Conservation (phyloP, 2,888 invertebrate genomes). For the Epinotia ramella region DNA sequence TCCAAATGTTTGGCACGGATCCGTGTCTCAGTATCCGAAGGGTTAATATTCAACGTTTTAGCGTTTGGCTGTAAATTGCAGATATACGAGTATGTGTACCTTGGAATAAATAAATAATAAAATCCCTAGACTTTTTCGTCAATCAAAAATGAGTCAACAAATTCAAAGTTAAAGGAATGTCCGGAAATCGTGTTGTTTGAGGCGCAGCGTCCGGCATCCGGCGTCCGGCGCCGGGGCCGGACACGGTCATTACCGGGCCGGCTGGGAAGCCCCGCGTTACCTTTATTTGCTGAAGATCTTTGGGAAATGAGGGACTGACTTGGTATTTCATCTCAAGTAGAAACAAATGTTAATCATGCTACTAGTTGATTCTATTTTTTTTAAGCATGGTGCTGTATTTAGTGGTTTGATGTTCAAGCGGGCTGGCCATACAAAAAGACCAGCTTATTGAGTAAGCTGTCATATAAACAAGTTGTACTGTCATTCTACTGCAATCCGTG, state of each 20-base stretch:
- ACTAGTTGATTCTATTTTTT: neutral
- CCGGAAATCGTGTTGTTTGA: slow-evolving; percentile 9
- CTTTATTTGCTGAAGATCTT: neutral
- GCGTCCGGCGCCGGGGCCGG: slow-evolving; percentile 6
- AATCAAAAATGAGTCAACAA: neutral
- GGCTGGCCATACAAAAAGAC: no score
- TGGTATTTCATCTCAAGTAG: neutral
- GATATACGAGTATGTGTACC: neutral
- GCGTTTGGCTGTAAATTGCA: neutral
- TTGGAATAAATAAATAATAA: neutral
- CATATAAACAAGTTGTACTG: no score
- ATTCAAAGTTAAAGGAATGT: slow-evolving; percentile 14
- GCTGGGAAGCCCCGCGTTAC: slow-evolving; percentile 9
- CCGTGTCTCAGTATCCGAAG: no score
- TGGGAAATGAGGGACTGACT: neutral
- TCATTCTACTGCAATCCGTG: no score
- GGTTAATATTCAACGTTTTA: no score
- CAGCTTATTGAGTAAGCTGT: no score
- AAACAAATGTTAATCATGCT: neutral
- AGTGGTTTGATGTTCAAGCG: no score
- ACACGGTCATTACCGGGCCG: slow-evolving; percentile 14
- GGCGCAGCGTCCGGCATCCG: neutral
- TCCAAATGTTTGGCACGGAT: no score
- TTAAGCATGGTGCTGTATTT: no score
- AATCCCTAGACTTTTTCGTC: neutral